These are phyloP conservation scores for Pentalonia nigronervosa DNA, from an alignment of 1,140 invertebrate genomes.

Conservation along the genomic window DNA sequence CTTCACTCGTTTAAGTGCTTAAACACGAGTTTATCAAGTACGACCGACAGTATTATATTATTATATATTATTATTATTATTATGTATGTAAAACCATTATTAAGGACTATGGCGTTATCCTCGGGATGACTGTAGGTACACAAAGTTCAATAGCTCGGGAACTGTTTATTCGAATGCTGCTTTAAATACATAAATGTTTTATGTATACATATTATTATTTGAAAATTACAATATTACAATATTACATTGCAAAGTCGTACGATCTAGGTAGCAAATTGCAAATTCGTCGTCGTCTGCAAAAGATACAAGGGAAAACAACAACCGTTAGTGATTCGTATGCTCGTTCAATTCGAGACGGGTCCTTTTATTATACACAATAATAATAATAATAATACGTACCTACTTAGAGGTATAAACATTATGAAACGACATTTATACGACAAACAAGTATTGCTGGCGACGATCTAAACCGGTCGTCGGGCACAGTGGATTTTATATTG, in stretches of 20 bases:
- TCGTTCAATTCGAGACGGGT: not conserved
- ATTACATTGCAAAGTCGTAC: not conserved
- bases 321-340: not conserved
- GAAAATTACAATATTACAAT: no score
- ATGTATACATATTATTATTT: not conserved
- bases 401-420: not conserved
- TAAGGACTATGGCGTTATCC: no score
- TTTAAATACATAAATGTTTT: not conserved
- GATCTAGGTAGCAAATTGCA: not conserved
- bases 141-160: not conserved
- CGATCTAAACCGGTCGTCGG: not conserved
- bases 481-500: not conserved
- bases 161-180: not conserved
- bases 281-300: not conserved
- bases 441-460: not conserved
- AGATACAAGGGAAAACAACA: not conserved
- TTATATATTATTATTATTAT: no score
- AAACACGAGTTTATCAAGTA: no score
- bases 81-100: no score
- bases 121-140: no score
- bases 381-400: not conserved
- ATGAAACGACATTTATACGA: not conserved
- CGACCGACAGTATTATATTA: not conserved
- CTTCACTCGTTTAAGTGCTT: not conserved
- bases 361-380: not conserved